Conservation (phyloP, 1,140 invertebrate species). For the Dolichoris vasculosae region DNA sequence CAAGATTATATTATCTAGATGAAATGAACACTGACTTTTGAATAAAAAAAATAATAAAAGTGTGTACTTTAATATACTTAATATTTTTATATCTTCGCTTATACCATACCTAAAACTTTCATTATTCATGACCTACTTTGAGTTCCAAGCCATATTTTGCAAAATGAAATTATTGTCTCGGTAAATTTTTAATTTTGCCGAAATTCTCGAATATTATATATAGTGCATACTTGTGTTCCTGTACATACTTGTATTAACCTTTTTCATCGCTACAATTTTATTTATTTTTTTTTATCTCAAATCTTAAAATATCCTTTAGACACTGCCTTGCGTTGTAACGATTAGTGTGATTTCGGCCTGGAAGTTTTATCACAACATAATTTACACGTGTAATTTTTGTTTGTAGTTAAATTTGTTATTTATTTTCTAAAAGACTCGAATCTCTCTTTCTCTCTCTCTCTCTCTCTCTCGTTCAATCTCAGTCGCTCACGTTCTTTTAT, state of each 20-base stretch:
- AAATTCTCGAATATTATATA: conserved; percentile 7
- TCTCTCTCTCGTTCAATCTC: conserved; percentile 6
- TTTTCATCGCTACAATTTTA: conserved; percentile 13
- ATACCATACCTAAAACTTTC: neutral
- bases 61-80: neutral
- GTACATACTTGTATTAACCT: neutral
- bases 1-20: neutral
- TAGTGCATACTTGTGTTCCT: conserved; percentile 9
- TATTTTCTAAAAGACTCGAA: conserved; percentile 41
- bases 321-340: neutral
- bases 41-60: conserved; percentile 30
- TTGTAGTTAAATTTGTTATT: conserved; percentile 24
- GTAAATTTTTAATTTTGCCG: conserved; percentile 31
- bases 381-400: conserved; percentile 24
- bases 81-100: neutral
- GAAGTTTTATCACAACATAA: conserved; percentile 51
- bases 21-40: neutral
- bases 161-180: conserved; percentile 47
- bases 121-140: neutral
- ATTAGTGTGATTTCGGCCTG: conserved; percentile 31
- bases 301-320: conserved; percentile 5
- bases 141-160: neutral
- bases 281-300: neutral
- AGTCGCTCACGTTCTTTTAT: conserved; percentile 2
- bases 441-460: conserved; percentile 8